Evolutionary conservation across 2,113 vertebrate species (phyloP).

Genomic region (Phaetusa simplex): DNA sequence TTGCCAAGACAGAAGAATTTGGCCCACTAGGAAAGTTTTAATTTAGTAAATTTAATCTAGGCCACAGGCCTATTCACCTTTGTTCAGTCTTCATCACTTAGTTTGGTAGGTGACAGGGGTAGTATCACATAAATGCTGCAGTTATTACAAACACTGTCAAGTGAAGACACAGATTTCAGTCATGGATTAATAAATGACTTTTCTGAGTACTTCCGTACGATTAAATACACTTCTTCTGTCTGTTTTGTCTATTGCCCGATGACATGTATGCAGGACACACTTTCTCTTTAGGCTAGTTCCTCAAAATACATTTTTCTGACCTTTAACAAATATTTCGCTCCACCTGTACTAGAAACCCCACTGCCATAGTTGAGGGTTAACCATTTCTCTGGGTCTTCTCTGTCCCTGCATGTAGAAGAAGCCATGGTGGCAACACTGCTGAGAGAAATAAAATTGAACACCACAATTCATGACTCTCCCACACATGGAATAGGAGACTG

Average conservation of each 20-base stretch:
- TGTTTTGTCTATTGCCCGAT: neutral
- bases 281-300: neutral
- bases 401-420: neutral
- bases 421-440: neutral
- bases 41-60: neutral
- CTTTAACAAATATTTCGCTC: neutral
- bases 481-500: accelerated
- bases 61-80: neutral
- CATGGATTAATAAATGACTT: neutral
- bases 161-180: neutral
- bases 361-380: neutral
- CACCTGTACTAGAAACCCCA: neutral
- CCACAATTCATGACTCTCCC: neutral
- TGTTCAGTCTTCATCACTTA: neutral
- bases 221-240: neutral
- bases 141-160: neutral
- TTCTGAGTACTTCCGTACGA: neutral
- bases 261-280: neutral
- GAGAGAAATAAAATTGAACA: neutral
- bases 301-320: neutral
- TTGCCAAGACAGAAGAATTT: neutral
- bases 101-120: neutral
- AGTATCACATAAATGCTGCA: neutral
- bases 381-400: neutral
- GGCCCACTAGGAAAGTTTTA: neutral